Evolutionary conservation across 2,888 invertebrate genomes (phyloP), one percentile per base, ranked within the genome.

Genomic region (Polydesmus complanatus): DNA sequence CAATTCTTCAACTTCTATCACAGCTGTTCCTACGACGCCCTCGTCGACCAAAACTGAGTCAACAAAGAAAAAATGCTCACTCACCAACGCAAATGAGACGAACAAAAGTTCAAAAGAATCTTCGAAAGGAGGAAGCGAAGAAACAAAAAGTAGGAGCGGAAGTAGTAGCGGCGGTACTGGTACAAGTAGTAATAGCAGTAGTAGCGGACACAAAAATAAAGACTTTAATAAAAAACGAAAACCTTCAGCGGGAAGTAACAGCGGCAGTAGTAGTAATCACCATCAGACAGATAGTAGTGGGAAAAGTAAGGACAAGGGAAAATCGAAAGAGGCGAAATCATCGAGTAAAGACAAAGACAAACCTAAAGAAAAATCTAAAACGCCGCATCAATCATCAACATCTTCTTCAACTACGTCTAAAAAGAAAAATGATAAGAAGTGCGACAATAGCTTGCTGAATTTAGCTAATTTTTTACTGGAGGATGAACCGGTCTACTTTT

Each of bases 401-500:
- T n/a, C n/a, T n/a, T n/a, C n/a, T n/a, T n/a, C n/a, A n/a, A n/a
- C 73, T 90, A 89, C 77, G 21, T 25, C 14, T 26, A 25, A 19
- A 52, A 60, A 22, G 37, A 60, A 60, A 21, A 60, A 58, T 19
- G 27, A 60, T 22, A 58, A 54, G 27, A 56, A 58, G 37, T 27
- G 58, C 27, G n/a, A 22, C 37, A 3, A 19, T 50, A 11, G 50
- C 8, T 50, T 22, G 50, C 22, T 22, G 50, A 22, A 22, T 3
- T 27, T 56, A 19, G 62, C 59, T 19, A 63, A 62, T 47, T 56
- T 61, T 37, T 90, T 90, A 60, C 91, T 91, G 53, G 86, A 88
- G 70, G 37, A 37, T 37, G 90, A 90, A 70, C 91, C 92, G 1
- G 84, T 86, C 11, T 93, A 92, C 71, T 89, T 93, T 63, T 94